Evolutionary conservation across 2,113 vertebrate species (phyloP).

Genomic region (Corydoras maculifer): DNA sequence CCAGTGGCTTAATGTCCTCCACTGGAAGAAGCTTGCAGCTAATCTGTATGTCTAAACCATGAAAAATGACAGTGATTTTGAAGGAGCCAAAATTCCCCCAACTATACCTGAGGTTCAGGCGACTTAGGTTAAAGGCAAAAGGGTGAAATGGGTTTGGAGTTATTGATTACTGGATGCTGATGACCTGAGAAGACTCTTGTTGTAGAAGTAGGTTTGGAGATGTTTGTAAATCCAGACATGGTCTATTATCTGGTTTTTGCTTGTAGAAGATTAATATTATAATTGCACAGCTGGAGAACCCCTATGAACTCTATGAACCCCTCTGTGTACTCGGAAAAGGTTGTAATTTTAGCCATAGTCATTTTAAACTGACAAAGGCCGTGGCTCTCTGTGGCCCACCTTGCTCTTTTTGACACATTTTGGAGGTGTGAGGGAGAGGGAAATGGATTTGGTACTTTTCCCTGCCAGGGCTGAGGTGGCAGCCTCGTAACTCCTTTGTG

Average conservation of each 20-base stretch:
- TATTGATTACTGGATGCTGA: slow-evolving; percentile 8
- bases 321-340: slow-evolving; percentile 5
- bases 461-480: slow-evolving; percentile 23
- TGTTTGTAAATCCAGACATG: slow-evolving; percentile 29
- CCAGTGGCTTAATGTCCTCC: slow-evolving; percentile 32
- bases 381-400: slow-evolving; percentile 21
- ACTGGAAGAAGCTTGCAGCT: slow-evolving; percentile 12
- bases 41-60: slow-evolving; percentile 16
- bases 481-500: slow-evolving; percentile 36
- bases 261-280: slow-evolving; percentile 3
- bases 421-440: slow-evolving; percentile 1
- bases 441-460: slow-evolving; percentile 35
- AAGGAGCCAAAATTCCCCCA: background rate
- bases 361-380: slow-evolving; percentile 30
- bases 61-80: slow-evolving; percentile 29
- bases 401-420: slow-evolving; percentile 34
- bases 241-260: slow-evolving; percentile 5
- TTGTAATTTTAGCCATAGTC: slow-evolving; percentile 19
- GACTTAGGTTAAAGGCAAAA: slow-evolving; percentile 18
- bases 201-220: slow-evolving; percentile 14
- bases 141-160: slow-evolving; percentile 34
- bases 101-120: slow-evolving; percentile 5
- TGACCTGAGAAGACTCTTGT: slow-evolving; percentile 19
- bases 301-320: background rate
- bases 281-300: background rate